These are phyloP conservation scores for Drosophila eohydei DNA, from an alignment of 2,888 invertebrate genomes.

Conservation along the genomic window DNA sequence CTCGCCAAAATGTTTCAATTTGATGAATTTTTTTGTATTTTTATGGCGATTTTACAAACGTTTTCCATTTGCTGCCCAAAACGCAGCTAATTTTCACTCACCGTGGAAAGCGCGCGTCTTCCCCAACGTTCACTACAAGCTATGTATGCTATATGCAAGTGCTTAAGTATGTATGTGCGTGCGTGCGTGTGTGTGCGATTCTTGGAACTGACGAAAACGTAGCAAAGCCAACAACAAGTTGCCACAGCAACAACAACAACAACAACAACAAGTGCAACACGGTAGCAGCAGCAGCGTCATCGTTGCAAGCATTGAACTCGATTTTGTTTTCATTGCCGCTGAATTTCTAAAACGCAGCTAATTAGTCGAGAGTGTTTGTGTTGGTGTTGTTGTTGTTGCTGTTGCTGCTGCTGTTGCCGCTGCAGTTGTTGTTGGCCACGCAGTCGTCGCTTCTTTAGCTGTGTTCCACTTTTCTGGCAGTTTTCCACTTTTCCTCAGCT, in stretches of 20 bases:
- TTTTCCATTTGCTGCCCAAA: slow-evolving; percentile 56
- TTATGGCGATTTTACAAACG: slow-evolving; percentile 26
- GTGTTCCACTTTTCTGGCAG: slow-evolving; percentile 79
- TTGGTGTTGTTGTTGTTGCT: slow-evolving; percentile 45
- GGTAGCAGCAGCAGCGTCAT: slow-evolving; percentile 52
- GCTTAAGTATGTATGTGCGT: not conserved
- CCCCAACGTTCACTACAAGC: slow-evolving; percentile 37
- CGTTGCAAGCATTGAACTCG: slow-evolving; percentile 80
- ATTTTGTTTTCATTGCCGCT: slow-evolving; percentile 82
- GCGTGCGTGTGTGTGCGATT: slow-evolving; percentile 47
- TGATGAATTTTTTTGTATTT: not conserved
- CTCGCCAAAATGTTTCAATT: slow-evolving; percentile 6
- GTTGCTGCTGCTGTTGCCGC: slow-evolving; percentile 57
- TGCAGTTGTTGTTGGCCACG: slow-evolving; percentile 42
- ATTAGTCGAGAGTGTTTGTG: slow-evolving; percentile 79
- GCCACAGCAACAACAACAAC: slow-evolving; percentile 19
- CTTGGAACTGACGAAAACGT: slow-evolving; percentile 68
- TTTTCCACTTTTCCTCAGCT: slow-evolving; percentile 79
- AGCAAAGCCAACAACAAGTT: slow-evolving; percentile 46
- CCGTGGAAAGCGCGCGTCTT: slow-evolving; percentile 65
- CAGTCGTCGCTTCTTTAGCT: slow-evolving; percentile 69
- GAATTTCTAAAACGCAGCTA: slow-evolving; percentile 81
- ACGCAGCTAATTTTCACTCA: slow-evolving; percentile 68
- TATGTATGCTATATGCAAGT: slow-evolving; percentile 38
- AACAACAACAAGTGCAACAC: slow-evolving; percentile 37